These are phyloP conservation scores for Norana najaformis DNA, from an alignment of 2,888 invertebrate species.

Conservation along the genomic window DNA sequence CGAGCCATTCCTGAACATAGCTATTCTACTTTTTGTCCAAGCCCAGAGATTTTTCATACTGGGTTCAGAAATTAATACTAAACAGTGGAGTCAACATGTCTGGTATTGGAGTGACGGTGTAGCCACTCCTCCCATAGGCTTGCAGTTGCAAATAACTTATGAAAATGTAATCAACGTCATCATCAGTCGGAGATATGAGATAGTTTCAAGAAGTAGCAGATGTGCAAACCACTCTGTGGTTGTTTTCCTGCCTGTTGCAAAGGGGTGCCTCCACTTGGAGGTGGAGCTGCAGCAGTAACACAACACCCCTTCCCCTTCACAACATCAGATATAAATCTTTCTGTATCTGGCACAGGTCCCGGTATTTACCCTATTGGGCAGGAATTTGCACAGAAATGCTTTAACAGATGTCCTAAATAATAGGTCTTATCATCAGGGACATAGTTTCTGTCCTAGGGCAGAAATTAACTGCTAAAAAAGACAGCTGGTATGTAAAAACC, in stretches of 20 bases:
- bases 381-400: slow-evolving; percentile 7
- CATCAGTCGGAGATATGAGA: not conserved
- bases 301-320: not conserved
- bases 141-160: not conserved
- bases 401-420: slow-evolving; percentile 13
- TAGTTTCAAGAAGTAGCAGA: not conserved
- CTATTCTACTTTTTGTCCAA: not conserved
- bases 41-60: too few species aligned
- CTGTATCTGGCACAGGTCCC: not conserved
- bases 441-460: not conserved
- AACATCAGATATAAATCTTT: not conserved
- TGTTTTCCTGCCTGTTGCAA: not conserved
- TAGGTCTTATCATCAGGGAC: not conserved
- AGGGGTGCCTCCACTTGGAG: too few species aligned
- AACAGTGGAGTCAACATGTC: not conserved
- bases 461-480: slow-evolving; percentile 2
- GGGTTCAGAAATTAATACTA: not conserved
- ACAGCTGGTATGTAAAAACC: not conserved
- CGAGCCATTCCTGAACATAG: not conserved
- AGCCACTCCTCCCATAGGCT: not conserved
- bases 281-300: too few species aligned
- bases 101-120: too few species aligned
- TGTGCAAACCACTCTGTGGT: not conserved
- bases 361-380: not conserved
- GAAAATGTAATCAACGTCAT: not conserved